Evolutionary conservation across 1,140 invertebrate species (phyloP), one percentile per base, ranked within the genome.

Genomic region (Zaprionus vittiger): DNA sequence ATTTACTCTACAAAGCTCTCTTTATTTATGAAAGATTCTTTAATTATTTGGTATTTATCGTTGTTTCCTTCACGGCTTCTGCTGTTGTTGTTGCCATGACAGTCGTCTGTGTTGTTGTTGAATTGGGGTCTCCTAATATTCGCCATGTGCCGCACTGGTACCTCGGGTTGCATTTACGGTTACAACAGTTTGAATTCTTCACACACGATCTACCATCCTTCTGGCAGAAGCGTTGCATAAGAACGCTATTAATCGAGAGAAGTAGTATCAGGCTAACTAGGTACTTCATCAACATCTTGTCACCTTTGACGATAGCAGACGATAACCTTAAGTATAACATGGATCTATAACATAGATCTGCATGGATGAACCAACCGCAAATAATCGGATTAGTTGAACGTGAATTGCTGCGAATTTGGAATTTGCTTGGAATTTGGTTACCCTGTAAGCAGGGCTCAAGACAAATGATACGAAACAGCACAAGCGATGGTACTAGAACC

Each of bases 111-210:
- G 28, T 7, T 31, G 6, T 31, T 31, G 28, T 31, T 3, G 24
- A 26, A 31, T 31, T 3, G 26, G 7, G 26, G 6, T 2, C 7
- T 31, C 0, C 14, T 11, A 0, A 0, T 52, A 11, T 12, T 7
- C 47, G 17, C 49, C 31, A 47, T 7, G 12, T 47, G 57, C 57
- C 67, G 37, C 68, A 63, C 66, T 37, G 6, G 11, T 6, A 61
- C 4, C 0, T 1, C 1, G 44, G 28, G 17, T 69, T 57, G 44
- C 66, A 69, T 2, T 69, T 59, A 5, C 31, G 12, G 4, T 17
- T 60, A 31, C 66, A 69, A 14, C 66, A 69, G n/a, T 52, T 22
- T 2, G 6, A 7, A 31, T 69, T 22, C 20, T 60, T 60, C 2
- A 20, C n/a, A 6, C 66, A 69, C 2, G 41, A 44, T 2, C 11